Conservation (phyloP, 2,113 vertebrate genomes). For the Hemiscyllium ocellatum region DNA sequence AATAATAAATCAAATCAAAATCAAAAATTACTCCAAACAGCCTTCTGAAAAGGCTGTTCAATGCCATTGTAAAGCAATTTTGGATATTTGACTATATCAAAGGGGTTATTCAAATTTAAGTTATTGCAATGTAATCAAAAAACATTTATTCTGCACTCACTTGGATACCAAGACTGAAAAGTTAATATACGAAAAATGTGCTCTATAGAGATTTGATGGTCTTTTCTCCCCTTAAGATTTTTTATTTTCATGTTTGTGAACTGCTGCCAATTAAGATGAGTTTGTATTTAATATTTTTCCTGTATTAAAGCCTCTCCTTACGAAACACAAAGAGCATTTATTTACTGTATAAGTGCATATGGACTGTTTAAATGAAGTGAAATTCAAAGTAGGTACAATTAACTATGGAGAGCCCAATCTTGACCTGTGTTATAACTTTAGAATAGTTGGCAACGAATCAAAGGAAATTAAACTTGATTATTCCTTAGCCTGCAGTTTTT, state of each 20-base stretch:
- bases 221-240: not conserved
- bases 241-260: not conserved
- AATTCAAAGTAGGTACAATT: not conserved
- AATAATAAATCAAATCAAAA: no score
- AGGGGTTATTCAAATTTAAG: not conserved
- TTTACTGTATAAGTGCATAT: not conserved
- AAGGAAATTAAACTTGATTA: not conserved
- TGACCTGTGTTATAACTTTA: not conserved
- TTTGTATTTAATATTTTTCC: not conserved
- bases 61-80: not conserved
- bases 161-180: not conserved
- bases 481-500: not conserved
- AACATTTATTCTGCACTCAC: not conserved
- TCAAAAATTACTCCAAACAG: not conserved
- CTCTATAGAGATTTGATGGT: not conserved
- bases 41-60: not conserved
- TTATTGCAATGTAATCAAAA: not conserved
- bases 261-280: not conserved
- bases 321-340: not conserved
- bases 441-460: not conserved
- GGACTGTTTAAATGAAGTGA: not conserved
- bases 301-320: not conserved
- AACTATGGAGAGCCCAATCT: not conserved
- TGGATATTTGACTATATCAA: not conserved
- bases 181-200: not conserved